Evolutionary conservation across 2,113 vertebrate genomes (phyloP).

Genomic region (Brachyistius frenatus): DNA sequence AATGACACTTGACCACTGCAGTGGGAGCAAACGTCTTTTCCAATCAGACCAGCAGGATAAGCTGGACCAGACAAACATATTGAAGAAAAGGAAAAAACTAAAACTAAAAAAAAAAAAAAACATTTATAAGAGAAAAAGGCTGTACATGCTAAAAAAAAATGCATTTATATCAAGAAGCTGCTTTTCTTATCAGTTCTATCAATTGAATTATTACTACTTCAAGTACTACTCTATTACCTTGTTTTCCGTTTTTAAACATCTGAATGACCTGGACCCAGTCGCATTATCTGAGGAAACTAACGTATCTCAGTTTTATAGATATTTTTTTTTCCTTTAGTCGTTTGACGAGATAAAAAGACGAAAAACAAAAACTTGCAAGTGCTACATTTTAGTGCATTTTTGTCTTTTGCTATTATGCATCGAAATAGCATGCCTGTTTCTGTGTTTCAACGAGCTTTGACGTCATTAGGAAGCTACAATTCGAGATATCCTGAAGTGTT

Average conservation of each 20-base stretch:
- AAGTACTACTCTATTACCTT: constrained; percentile 74
- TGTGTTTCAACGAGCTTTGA: constrained; percentile 83
- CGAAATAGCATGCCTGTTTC: constrained; percentile 85
- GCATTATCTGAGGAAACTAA: constrained; percentile 75
- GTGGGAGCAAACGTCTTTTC: constrained; percentile 76
- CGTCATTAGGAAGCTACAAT: constrained; percentile 79
- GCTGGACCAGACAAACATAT: constrained; percentile 80
- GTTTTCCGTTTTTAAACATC: constrained; percentile 69
- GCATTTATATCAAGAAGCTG: constrained; percentile 97
- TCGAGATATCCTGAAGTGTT: constrained; percentile 77
- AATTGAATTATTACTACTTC: constrained; percentile 82
- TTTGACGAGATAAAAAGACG: constrained; percentile 68
- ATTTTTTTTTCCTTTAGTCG: constrained; percentile 74
- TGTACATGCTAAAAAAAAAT: constrained; percentile 90
- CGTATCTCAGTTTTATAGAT: constrained; percentile 75
- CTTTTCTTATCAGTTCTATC: constrained; percentile 89
- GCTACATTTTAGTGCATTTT: constrained; percentile 83
- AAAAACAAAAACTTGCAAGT: constrained; percentile 80
- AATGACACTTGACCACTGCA: constrained; percentile 81
- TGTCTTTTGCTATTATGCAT: constrained; percentile 84
- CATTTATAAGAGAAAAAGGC: constrained; percentile 87
- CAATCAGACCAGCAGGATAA: constrained; percentile 83
- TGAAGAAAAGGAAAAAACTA: constrained; percentile 57
- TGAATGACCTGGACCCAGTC: constrained; percentile 80
- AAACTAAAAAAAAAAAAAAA: constrained; percentile 65